Percentiles rank a stretch among this genome's conserved stretches.
These are phyloP conservation scores for Glandiceps talaboti DNA, from an alignment of 53 echinoderm and acorn worm genomes.

Conservation along the genomic window DNA sequence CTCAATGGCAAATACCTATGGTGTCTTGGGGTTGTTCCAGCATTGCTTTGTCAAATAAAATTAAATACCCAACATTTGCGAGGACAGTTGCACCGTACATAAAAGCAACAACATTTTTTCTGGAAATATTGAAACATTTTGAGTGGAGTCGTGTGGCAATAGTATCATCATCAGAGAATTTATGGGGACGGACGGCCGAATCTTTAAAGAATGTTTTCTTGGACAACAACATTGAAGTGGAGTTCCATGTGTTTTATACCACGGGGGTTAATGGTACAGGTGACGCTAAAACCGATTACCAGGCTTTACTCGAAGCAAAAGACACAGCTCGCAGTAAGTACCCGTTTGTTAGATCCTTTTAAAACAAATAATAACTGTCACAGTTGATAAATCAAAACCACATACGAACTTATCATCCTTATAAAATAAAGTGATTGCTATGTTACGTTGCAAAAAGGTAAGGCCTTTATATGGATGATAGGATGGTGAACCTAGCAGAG, in stretches of 20 bases:
- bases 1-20: constrained; percentile 9
- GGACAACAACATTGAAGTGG: constrained; percentile 1
- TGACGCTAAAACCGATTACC: background rate
- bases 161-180: background rate
- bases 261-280: background rate
- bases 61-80: constrained; percentile 4
- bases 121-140: constrained; percentile 3
- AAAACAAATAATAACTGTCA: no score
- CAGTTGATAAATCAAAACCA: no score
- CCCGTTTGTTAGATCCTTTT: no score
- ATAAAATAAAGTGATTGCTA: no score
- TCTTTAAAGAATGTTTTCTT: background rate
- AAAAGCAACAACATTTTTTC: constrained; percentile 1
- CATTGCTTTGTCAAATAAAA: constrained; percentile 5
- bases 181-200: constrained; percentile 4
- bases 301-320: background rate
- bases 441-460: no score
- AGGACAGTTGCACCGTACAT: background rate
- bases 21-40: constrained; percentile 7
- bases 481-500: no score
- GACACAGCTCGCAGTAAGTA: background rate
- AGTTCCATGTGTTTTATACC: constrained; percentile 6
- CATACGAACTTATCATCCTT: no score
- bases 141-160: background rate
- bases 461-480: no score